phyloP scores from a whole-genome alignment of 2,888 invertebrate species.

The Oscheius onirici region DNA sequence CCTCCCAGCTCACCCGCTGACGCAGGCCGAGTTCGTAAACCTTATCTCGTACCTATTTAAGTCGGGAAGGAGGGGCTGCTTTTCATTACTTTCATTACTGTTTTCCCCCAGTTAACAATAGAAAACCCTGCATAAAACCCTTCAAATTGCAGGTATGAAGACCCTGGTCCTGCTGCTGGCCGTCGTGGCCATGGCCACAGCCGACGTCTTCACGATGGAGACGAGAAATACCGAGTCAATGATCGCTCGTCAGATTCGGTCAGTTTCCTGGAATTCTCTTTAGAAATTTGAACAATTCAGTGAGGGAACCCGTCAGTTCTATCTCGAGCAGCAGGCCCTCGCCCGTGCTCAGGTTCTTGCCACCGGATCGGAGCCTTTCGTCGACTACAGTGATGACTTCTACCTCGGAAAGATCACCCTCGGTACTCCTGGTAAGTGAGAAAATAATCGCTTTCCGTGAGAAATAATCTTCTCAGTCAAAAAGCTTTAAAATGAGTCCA shows the following conservation, averaged over 20 bases:
- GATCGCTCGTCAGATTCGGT: slow-evolving; percentile 47
- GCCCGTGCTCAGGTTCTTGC: slow-evolving; percentile 37
- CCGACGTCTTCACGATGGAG: slow-evolving; percentile 43
- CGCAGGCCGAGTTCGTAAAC: slow-evolving; percentile 8
- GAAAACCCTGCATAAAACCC: not conserved
- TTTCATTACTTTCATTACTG: not conserved
- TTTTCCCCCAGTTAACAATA: not conserved
- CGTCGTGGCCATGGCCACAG: slow-evolving; percentile 50
- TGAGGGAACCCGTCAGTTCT: slow-evolving; percentile 37
- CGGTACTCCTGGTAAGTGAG: slow-evolving; percentile 58
- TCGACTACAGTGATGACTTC: slow-evolving; percentile 65
- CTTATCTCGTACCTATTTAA: slow-evolving; percentile 5
- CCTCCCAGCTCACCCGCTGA: not conserved
- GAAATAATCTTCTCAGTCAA: too few species aligned
- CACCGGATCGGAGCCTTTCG: slow-evolving; percentile 56
- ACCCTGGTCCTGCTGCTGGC: slow-evolving; percentile 48
- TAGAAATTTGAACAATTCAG: not conserved
- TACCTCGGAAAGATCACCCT: slow-evolving; percentile 64
- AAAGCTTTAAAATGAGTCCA: too few species aligned
- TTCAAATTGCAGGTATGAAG: slow-evolving; percentile 49
- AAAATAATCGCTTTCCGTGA: too few species aligned
- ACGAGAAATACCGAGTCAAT: slow-evolving; percentile 41
- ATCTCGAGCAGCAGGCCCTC: slow-evolving; percentile 38
- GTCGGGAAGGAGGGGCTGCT: not conserved
- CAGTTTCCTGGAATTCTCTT: not conserved